Conservation (phyloP, 1,140 invertebrate species). For the Drosophila arawakana region DNA sequence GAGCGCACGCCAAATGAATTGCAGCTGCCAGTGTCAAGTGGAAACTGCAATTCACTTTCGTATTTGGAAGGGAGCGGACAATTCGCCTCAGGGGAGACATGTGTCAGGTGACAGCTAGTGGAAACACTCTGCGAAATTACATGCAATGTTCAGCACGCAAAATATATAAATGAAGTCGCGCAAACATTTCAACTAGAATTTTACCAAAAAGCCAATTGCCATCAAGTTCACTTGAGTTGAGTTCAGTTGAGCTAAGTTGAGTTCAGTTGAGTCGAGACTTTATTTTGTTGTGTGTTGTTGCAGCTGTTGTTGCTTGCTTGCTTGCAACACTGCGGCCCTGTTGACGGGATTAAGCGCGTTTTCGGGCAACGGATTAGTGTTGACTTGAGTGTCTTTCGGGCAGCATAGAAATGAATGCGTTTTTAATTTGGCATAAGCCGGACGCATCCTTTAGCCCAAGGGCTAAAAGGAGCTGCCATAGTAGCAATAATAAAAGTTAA, state of each 20-base stretch:
- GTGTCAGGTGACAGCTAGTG: conserved; percentile 23
- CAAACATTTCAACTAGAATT: conserved; percentile 9
- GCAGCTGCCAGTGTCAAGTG: conserved; percentile 16
- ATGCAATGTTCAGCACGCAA: conserved; percentile 12
- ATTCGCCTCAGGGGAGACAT: conserved; percentile 13
- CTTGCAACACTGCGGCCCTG: conserved; percentile 10
- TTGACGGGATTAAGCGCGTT: conserved; percentile 42
- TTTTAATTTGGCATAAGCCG: conserved; percentile 78
- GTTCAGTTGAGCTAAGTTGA: not conserved
- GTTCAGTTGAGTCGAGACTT: conserved; percentile 1
- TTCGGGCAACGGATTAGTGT: conserved; percentile 46
- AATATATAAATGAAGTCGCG: conserved; percentile 38
- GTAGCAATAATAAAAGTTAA: conserved; percentile 61
- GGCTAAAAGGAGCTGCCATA: not conserved
- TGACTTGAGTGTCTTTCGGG: conserved; percentile 19
- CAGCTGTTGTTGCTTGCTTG: conserved; percentile 3
- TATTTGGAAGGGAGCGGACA: not conserved
- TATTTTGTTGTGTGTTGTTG: not conserved
- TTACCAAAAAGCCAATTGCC: conserved; percentile 27
- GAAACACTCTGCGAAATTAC: conserved; percentile 60
- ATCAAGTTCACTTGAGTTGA: not conserved
- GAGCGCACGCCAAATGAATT: conserved; percentile 30
- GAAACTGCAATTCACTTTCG: conserved; percentile 17
- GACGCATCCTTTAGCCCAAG: conserved; percentile 56
- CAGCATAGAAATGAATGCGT: conserved; percentile 68